These are phyloP conservation scores for Varanus salvator DNA, from an alignment of 2,113 vertebrate species.

Conservation along the genomic window DNA sequence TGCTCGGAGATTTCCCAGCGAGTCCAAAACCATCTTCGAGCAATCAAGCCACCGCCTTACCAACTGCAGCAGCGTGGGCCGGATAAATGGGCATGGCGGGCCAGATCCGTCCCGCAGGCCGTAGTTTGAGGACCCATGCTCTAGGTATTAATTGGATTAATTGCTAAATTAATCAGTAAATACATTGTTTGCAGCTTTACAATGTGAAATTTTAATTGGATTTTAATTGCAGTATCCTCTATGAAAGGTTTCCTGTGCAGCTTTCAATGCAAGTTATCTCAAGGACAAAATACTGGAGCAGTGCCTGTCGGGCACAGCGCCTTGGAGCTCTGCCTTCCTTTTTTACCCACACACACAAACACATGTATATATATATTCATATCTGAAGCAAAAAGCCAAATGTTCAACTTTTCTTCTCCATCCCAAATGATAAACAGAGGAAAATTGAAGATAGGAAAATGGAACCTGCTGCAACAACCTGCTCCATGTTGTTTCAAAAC, in stretches of 20 bases:
- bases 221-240: constrained; percentile 9
- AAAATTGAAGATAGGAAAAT: neutral
- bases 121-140: too few relatives aligned
- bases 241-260: neutral
- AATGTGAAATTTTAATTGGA: constrained; percentile 17
- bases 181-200: neutral
- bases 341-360: too few relatives aligned
- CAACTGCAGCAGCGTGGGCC: too few relatives aligned
- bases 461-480: neutral
- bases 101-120: too few relatives aligned
- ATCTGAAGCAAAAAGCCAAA: neutral
- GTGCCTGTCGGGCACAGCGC: neutral
- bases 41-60: too few relatives aligned
- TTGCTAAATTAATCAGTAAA: neutral
- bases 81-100: too few relatives aligned
- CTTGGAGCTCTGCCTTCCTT: neutral
- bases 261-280: neutral
- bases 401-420: neutral
- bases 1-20: too few relatives aligned
- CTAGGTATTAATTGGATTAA: constrained; percentile 3
- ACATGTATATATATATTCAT: neutral
- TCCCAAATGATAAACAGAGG: neutral
- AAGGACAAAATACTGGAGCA: neutral
- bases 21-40: too few relatives aligned
- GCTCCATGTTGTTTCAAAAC: neutral